Conservation (phyloP, 2,888 invertebrate species). For the Chouioia cunea region DNA sequence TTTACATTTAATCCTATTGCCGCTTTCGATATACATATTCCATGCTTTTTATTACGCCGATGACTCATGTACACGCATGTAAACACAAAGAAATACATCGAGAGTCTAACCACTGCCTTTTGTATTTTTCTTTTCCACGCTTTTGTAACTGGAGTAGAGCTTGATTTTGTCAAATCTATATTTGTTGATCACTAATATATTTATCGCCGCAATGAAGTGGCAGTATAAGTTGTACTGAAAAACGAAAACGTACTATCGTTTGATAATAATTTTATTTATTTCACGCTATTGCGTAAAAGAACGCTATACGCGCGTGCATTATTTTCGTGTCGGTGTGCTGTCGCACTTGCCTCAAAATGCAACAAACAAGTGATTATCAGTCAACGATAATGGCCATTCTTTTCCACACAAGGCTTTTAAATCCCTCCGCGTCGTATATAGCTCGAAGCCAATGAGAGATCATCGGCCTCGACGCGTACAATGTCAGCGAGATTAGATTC, state of each 20-base stretch:
- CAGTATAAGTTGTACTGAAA: not conserved
- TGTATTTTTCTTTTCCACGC: not conserved
- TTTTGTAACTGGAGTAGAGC: not conserved
- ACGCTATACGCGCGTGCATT: too few relatives aligned
- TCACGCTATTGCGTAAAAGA: too few relatives aligned
- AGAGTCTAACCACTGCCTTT: slow-evolving; percentile 9
- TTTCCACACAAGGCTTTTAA: slow-evolving; percentile 4
- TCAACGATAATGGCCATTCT: not conserved
- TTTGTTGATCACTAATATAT: slow-evolving; percentile 8
- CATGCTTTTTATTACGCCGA: slow-evolving; percentile 31
- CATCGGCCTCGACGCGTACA: slow-evolving; percentile 44
- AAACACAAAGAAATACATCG: slow-evolving; percentile 40
- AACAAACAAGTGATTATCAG: slow-evolving; percentile 32
- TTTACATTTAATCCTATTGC: slow-evolving; percentile 44
- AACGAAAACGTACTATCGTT: not conserved
- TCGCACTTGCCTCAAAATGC: too few relatives aligned
- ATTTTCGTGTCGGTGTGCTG: too few relatives aligned
- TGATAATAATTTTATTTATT: too few relatives aligned
- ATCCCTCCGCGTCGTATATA: slow-evolving; percentile 32
- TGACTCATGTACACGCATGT: slow-evolving; percentile 33
- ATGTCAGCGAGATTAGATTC: slow-evolving; percentile 50
- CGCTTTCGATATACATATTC: slow-evolving; percentile 38
- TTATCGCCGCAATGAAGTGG: slow-evolving; percentile 14
- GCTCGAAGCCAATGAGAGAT: slow-evolving; percentile 9
- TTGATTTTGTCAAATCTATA: slow-evolving; percentile 24